Conservation (phyloP, 1,140 invertebrate species). For the Aphaenogaster floridana region DNA sequence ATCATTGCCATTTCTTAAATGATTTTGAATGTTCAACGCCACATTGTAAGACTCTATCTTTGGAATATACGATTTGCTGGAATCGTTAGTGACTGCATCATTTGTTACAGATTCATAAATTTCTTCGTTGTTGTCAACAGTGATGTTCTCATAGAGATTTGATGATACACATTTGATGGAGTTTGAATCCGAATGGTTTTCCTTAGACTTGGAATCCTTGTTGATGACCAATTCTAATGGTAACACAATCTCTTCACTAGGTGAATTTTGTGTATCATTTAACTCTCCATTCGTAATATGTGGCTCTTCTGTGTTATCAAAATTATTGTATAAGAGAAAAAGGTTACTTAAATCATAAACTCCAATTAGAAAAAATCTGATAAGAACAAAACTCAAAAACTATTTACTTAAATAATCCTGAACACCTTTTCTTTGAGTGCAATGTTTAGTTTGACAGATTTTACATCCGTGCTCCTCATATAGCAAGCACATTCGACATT, state of each 20-base stretch:
- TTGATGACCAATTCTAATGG: conserved; percentile 78
- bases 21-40: neutral
- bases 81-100: conserved; percentile 10
- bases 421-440: conserved; percentile 42
- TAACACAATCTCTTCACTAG: conserved; percentile 60
- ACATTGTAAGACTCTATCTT: conserved; percentile 24
- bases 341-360: neutral
- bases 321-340: neutral
- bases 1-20: conserved; percentile 37
- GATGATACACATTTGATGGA: neutral
- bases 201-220: conserved; percentile 68
- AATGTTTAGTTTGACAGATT: conserved; percentile 73
- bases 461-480: conserved; percentile 84
- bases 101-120: neutral
- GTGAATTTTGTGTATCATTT: conserved; percentile 1
- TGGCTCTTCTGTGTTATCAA: conserved; percentile 27
- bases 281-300: neutral
- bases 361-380: neutral
- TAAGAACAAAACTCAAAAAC: neutral
- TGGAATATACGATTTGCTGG: conserved; percentile 36
- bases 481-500: conserved; percentile 84
- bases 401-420: conserved; percentile 70
- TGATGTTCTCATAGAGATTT: neutral
- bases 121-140: conserved; percentile 18
- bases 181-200: conserved; percentile 19